Evolutionary conservation across 2,797 vertebrate genomes (phyloP).

Genomic region (Alosa sapidissima): DNA sequence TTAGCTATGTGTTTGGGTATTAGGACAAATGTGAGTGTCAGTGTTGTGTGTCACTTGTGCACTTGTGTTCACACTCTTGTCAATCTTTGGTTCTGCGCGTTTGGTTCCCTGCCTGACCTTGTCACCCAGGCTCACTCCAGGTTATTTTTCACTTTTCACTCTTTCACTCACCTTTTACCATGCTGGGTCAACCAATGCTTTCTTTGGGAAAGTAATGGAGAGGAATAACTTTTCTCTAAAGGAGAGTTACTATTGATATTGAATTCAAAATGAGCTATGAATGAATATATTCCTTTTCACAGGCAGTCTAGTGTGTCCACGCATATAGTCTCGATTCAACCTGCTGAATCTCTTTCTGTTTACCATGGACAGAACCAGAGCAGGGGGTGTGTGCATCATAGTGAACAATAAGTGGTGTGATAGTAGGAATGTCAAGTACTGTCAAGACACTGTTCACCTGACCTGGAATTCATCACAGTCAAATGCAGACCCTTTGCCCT

Average conservation of each 20-base stretch:
- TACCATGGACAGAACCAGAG: too few species aligned
- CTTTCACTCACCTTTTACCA: background rate
- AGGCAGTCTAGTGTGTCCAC: background rate
- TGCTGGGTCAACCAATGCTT: background rate
- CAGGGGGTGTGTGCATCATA: too few species aligned
- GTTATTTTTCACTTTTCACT: background rate
- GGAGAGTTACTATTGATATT: background rate
- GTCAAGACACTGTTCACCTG: too few species aligned
- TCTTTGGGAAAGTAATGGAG: background rate
- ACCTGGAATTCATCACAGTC: too few species aligned
- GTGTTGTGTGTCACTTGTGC: background rate
- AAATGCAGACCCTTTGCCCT: too few species aligned
- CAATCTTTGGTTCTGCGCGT: background rate
- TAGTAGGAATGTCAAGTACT: too few species aligned
- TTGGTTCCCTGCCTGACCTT: background rate
- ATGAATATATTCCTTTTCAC: background rate
- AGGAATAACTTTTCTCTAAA: background rate
- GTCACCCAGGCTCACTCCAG: background rate
- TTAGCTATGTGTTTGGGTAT: slow-evolving; percentile 30
- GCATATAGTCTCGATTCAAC: too few species aligned
- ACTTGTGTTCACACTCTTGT: background rate
- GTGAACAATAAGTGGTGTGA: too few species aligned
- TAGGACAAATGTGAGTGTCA: slow-evolving; percentile 19
- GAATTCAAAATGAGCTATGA: background rate
- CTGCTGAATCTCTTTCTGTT: too few species aligned